Conservation (phyloP, 2,888 invertebrate genomes). For the Oxystoma pomonae region DNA sequence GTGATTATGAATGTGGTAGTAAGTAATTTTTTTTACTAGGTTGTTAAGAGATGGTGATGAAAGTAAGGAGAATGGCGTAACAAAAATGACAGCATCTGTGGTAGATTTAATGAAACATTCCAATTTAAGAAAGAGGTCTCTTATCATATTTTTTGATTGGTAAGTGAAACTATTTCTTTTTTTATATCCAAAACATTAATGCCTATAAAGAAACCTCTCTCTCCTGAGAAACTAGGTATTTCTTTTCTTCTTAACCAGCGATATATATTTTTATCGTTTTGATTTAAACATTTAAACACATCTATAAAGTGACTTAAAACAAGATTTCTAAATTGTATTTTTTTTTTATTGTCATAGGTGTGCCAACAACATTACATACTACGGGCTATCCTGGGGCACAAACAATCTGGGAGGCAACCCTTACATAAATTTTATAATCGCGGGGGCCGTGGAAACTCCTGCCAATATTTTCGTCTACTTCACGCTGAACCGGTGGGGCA, state of each 20-base stretch:
- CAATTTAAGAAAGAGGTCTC: conserved; percentile 59
- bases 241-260: background rate
- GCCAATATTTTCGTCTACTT: conserved; percentile 63
- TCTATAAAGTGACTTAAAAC: too few species aligned
- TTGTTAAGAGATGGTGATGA: background rate
- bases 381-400: conserved; percentile 73
- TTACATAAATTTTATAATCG: conserved; percentile 69
- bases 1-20: too few species aligned
- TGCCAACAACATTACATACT: conserved; percentile 73
- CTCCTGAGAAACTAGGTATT: background rate
- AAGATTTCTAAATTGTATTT: too few species aligned
- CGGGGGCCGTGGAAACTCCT: conserved; percentile 71
- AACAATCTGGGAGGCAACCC: conserved; percentile 68
- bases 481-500: conserved; percentile 66
- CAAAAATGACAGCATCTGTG: conserved; percentile 22
- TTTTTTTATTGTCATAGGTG: too few species aligned
- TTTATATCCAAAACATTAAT: background rate
- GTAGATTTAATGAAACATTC: conserved; percentile 55
- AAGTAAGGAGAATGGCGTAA: conserved; percentile 18
- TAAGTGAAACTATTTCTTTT: too few species aligned
- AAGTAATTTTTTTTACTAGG: background rate
- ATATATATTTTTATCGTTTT: background rate
- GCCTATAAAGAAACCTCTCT: background rate
- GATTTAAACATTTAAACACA: too few species aligned
- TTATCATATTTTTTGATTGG: conserved; percentile 72